Percentiles rank a stretch among this genome's conserved stretches.
Evolutionary conservation across 2,113 vertebrate genomes (phyloP).

Genomic region (Lampris megalopsis): DNA sequence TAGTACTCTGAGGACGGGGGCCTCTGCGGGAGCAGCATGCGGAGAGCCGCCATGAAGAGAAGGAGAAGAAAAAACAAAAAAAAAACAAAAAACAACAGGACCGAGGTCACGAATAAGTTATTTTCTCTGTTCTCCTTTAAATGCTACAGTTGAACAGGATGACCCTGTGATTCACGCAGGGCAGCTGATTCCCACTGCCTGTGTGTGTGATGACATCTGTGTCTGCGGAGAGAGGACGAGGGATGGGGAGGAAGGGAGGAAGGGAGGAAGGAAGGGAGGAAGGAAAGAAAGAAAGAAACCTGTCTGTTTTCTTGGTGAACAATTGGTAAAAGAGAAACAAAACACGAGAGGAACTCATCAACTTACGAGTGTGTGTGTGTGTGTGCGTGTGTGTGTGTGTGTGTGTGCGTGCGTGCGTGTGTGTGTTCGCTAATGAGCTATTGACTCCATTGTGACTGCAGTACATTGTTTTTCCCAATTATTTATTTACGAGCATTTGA

Average conservation of each 20-base stretch:
- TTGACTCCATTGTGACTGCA: conserved; percentile 80
- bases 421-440: conserved; percentile 88
- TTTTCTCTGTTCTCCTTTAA: no score
- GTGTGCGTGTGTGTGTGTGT: conserved; percentile 20
- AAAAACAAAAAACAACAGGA: conserved; percentile 26
- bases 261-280: conserved; percentile 24
- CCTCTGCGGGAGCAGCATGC: no score
- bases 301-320: no score
- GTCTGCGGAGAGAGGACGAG: conserved; percentile 1
- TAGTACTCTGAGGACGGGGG: no score
- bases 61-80: conserved; percentile 28
- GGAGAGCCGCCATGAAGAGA: neutral
- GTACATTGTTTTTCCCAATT: conserved; percentile 88
- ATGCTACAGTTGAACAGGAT: no score
- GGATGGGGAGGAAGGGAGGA: conserved; percentile 8
- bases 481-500: conserved; percentile 93
- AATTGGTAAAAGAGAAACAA: no score
- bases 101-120: neutral
- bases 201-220: no score
- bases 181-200: no score
- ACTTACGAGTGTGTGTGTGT: neutral
- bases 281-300: neutral
- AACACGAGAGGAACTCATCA: no score
- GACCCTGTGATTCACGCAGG: no score
- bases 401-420: conserved; percentile 1